Evolutionary conservation across 2,113 vertebrate genomes (phyloP).

Genomic region (Orientallactaga bullata): DNA sequence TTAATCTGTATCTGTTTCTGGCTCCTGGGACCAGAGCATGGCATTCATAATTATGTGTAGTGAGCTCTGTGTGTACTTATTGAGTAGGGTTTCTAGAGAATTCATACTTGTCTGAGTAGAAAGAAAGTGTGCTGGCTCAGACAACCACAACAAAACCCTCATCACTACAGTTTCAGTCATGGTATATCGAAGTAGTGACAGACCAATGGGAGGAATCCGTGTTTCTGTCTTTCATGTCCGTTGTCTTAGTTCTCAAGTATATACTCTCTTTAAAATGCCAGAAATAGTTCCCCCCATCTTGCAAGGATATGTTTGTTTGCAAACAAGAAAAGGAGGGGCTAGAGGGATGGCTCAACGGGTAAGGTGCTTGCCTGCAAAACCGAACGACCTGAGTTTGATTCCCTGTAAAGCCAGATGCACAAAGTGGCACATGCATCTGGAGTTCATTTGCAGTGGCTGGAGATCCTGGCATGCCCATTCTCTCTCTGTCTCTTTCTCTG

Average conservation of each 20-base stretch:
- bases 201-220: neutral
- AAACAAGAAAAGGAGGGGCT: neutral
- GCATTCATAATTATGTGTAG: neutral
- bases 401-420: too few species aligned
- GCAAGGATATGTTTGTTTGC: neutral
- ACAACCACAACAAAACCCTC: neutral
- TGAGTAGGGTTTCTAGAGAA: neutral
- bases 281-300: neutral
- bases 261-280: neutral
- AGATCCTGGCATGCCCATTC: too few species aligned
- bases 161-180: neutral
- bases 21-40: neutral
- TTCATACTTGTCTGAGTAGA: constrained; percentile 14
- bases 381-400: too few species aligned
- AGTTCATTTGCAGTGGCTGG: too few species aligned
- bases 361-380: too few species aligned
- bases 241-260: constrained; percentile 21
- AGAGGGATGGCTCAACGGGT: too few species aligned
- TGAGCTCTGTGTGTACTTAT: neutral
- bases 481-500: too few species aligned
- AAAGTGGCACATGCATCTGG: too few species aligned
- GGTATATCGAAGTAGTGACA: neutral
- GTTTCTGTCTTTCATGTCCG: neutral
- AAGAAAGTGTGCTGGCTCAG: neutral
- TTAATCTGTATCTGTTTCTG: neutral